Evolutionary conservation across 1,140 invertebrate species (phyloP).

Genomic region (Littorina saxatilis): DNA sequence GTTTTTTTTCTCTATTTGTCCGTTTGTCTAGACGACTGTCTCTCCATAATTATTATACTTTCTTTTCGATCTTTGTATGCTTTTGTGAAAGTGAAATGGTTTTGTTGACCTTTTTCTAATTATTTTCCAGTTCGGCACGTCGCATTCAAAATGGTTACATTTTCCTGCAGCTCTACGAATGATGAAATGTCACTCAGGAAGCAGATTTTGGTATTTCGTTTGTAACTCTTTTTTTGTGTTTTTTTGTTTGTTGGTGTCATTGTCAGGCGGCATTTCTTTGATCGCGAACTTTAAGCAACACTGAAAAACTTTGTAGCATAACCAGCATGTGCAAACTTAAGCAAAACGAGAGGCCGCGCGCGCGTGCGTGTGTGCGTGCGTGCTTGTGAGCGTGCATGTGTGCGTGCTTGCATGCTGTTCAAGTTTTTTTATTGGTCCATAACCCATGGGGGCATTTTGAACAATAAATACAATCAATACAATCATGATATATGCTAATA

Average conservation of each 20-base stretch:
- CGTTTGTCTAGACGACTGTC: background rate
- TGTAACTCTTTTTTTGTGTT: background rate
- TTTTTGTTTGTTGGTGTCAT: background rate
- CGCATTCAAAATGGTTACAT: constrained; percentile 49
- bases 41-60: background rate
- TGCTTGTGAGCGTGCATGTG: background rate
- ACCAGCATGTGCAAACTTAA: no score
- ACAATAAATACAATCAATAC: no score
- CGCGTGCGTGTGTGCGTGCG: background rate
- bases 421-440: no score
- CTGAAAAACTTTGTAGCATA: no score
- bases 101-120: no score
- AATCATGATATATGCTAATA: no score
- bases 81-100: no score
- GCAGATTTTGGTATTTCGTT: constrained; percentile 49
- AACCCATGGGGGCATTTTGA: no score
- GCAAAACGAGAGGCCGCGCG: no score
- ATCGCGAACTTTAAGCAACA: no score
- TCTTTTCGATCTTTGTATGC: background rate
- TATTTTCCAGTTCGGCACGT: constrained; percentile 57
- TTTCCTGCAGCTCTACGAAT: constrained; percentile 38
- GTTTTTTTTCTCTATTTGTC: background rate
- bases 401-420: background rate
- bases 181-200: constrained; percentile 53
- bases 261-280: no score